phyloP scores from a whole-genome alignment of 2,113 vertebrate species.

The Colistium nudipinnis region DNA sequence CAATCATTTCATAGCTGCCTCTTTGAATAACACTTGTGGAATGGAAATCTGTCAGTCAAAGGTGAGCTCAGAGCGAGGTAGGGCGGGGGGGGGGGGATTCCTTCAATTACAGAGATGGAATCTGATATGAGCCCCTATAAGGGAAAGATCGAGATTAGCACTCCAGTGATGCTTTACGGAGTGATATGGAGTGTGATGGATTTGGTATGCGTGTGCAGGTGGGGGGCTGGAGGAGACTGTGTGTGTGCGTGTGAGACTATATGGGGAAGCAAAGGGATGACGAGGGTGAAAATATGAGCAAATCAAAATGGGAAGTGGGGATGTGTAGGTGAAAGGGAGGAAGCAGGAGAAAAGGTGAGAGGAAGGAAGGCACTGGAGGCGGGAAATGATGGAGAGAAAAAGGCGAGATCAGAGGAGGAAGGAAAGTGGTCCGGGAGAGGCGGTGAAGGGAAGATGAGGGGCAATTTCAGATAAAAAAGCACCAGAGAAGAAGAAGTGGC shows the following conservation, averaged over 20 bases:
- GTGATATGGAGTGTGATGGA: slow-evolving; percentile 39
- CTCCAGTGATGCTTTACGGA: slow-evolving; percentile 48
- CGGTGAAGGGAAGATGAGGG: slow-evolving; percentile 6
- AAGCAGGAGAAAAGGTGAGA: slow-evolving; percentile 19
- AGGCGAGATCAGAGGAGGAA: slow-evolving; percentile 30
- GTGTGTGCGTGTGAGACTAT: not conserved
- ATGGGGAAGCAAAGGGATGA: slow-evolving; percentile 17
- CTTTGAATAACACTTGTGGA: slow-evolving; percentile 62
- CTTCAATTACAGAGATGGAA: slow-evolving; percentile 71
- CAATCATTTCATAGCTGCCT: slow-evolving; percentile 50
- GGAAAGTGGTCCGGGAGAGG: not conserved
- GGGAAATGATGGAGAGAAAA: slow-evolving; percentile 5
- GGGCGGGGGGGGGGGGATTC: not conserved
- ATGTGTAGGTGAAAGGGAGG: slow-evolving; percentile 8
- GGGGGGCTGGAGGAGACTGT: not conserved
- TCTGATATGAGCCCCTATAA: slow-evolving; percentile 63
- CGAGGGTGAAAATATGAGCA: slow-evolving; percentile 13
- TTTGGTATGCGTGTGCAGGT: slow-evolving; percentile 4
- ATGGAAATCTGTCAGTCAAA: slow-evolving; percentile 68
- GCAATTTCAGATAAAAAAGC: slow-evolving; percentile 21
- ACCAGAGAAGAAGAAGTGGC: not conserved
- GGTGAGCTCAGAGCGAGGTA: slow-evolving; percentile 8
- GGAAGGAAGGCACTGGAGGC: not conserved
- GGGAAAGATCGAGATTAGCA: slow-evolving; percentile 57
- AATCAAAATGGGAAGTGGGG: slow-evolving; percentile 10